Base-by-base conservation (phyloP, 2,888 invertebrate genomes). In the Dione juno region DNA sequence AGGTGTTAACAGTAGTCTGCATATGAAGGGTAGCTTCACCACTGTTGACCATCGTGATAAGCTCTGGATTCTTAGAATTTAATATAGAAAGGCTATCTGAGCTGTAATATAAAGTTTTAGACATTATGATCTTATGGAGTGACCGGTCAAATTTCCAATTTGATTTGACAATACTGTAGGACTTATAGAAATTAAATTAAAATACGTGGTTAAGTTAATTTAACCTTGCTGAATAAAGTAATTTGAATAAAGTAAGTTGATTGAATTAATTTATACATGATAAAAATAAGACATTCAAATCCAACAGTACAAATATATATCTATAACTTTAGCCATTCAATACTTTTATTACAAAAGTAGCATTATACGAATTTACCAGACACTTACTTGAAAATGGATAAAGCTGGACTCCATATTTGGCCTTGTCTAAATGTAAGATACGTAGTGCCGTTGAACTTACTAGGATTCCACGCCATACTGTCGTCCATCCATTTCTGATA, bases 401-500 rank as follows among this genome's bases (percentile, higher is more conserved):
- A 87, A 64, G 90, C 89, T 0, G 95, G 95, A 57, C 88, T 92
- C 95, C 95, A 95, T 69, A 95, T 93, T 82, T 95, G 94, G n/a
- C 93, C 89, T 70, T 91, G 90, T 19, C 89, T 87, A 37, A 94
- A 89, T 57, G 92, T 89, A 0, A 95, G 74, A 16, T 77, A 80
- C 0, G 86, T 84, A 0, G 95, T 89, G 9, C 92, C 91, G n/a
- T 92, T 94, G 80, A 93, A 95, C 52, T 94, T 92, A 16, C 80
- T 82, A 0, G 95, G 94, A 74, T 94, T 86, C 96, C 96, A 96
- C 0, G 88, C 84, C 77, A 96, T 84, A 72, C 94, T 94, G 14
- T 93, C 86, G 77, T 96, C 96, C 0, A 80, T 86, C 96, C 96
- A 96, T 73, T 84, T 88, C 95, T 95, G 81, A 37, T 63, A 48